Base-by-base conservation (phyloP, 2,888 invertebrate genomes). In the Pherbina coryleti region DNA sequence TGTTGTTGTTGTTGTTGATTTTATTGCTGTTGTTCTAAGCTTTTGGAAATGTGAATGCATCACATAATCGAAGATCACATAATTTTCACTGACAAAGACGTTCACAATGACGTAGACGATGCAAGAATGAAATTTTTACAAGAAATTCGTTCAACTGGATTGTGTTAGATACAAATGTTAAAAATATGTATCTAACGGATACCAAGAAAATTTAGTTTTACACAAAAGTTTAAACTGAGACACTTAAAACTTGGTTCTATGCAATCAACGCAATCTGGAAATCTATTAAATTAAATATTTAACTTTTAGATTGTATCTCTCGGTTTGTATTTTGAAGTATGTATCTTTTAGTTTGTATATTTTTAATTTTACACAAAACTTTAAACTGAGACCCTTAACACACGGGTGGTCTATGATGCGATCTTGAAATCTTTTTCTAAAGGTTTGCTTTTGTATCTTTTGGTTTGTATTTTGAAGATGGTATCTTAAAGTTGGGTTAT, bases 31-130 rank as follows among this genome's bases (percentile, higher is more conserved):
- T 66, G 66, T 37, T 66, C 19, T 66, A 25, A 44, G 9, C 44
- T 9, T 55, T 55, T 55, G 22, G 3, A 25, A 57, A 60, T 25
- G 28, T 31, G 60, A 14, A 60, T 9, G 25, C 51, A 25, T 34
- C 49, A 51, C 51, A 49, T 22, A 28, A 31, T 64, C n/a, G 55
- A 34, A 28, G 62, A 49, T 62, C 73, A 73, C 73, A 62, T 73
- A 73, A 73, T 73, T 22, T 57, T 19, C 25, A 25, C 37, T 62
- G 73, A 28, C 25, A n/a, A 44, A 7, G 28, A 67, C 66, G 53
- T 11, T 25, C 55, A 64, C 14, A 53, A 51, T 22, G 14, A 25
- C 9, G n/a, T 17, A 25, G 17, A 28, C 62, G 34, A 28, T 2
- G 31, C 17, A 17, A 44, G 14, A 44, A 44, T 44, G 14, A 14